Base-by-base conservation (phyloP, 2,113 vertebrate genomes). In the Felis catus region DNA sequence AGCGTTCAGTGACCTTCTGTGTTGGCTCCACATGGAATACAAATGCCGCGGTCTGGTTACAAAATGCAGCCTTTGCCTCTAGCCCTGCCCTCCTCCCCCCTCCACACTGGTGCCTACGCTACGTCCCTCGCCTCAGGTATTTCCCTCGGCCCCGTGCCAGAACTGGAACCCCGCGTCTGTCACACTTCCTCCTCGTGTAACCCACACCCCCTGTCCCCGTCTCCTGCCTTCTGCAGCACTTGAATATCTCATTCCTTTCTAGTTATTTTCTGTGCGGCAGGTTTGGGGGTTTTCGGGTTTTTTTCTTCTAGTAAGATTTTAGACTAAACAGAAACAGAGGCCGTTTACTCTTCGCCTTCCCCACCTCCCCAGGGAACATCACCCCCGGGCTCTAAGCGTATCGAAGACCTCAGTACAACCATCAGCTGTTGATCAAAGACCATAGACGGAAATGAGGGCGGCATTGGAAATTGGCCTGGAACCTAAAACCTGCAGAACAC, bases 81-180 rank as follows among this genome's bases (percentile, higher is more conserved):
- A 10, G 16, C 1, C 0, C 6, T 2, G 0, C 23, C 39, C 8
- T n/a, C 61, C 1, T 12, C 65, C 51, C 23, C 27, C 19, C 23
- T 71, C 14, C 31, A 27, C 3, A 6, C 8, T 4, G 5, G 2
- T 15, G 19, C 66, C 65, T 27, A 36, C 5, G 7, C 86, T 27
- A 0, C 15, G 4, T 41, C 51, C 36, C 87, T 89, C 13, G 18
- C 23, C 82, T 36, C 36, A 80, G 76, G 36, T 13, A 8, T 8
- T 48, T 12, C 12, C 63, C 36, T 36, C 11, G 0, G 58, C 13
- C 71, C 39, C 14, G 0, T 5, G 29, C 45, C 39, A 41, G 61
- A 81, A 33, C 7, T 10, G 0, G 89, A 66, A 31, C n/a, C 51
- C 10, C 19, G 18, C 29, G 29, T 25, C 68, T 70, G 0, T 19